Base-by-base conservation (phyloP, 2,888 invertebrate genomes). In the Agrilus biguttatus region DNA sequence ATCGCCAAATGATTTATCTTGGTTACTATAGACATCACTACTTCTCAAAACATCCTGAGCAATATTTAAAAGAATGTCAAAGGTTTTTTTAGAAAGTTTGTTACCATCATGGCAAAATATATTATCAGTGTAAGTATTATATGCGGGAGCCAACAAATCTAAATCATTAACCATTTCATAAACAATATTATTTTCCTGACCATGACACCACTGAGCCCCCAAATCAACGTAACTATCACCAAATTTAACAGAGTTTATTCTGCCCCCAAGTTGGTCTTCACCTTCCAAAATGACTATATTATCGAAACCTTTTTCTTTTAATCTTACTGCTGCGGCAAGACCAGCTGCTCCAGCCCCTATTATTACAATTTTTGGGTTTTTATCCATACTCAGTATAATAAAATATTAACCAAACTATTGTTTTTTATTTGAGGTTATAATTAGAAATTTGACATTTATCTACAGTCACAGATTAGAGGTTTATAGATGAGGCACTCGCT, bases 301-400 rank as follows among this genome's bases (percentile, higher is more conserved):
- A 33, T 58, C 55, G 12, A 70, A 56, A n/a, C 70, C 70, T 50
- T 62, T 63, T 51, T 70, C 63, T 8, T 68, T 48, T 14, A 77
- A 57, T 44, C 63, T 62, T 12, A 64, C 58, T 17, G 73, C 73
- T 19, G 74, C 72, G 14, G 75, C 69, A 42, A 75, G 63, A 5
- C 76, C 76, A 23, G 75, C 60, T 14, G 71, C 68, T 17, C 77
- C 76, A 34, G 74, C 75, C 44, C 78, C 78, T 44, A 77, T 61
- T 36, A 78, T 70, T 44, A 77, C 48, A 34, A 75, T 62, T 55
- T 57, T 57, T 34, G 56, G 51, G 13, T 47, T 48, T 38, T 37
- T 51, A 10, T 28, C 28, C 28, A 28, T 28, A 10, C 3, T 8
- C 3, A 28, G 4, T 10, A 28, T 10, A 10, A 3, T 28, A 28